A percentile compares a stretch with the other conserved stretches of the same genome.
phyloP scores from a whole-genome alignment of 2,888 invertebrate species.

The Timema podura region DNA sequence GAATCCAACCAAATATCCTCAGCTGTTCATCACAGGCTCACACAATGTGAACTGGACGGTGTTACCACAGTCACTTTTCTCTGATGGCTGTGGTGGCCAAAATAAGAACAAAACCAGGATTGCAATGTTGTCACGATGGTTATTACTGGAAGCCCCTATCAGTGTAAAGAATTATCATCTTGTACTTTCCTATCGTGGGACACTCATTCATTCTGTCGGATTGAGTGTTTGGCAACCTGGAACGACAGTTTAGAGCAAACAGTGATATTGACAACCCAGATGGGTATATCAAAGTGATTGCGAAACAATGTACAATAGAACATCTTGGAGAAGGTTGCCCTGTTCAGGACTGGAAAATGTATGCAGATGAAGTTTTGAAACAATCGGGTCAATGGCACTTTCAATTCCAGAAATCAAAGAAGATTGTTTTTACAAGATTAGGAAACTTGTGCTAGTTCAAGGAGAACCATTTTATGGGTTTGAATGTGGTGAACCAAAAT shows the following conservation, averaged over 20 bases:
- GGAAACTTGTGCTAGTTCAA: not conserved
- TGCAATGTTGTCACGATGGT: not conserved
- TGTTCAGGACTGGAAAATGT: not conserved
- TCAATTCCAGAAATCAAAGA: not conserved
- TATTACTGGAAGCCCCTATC: conserved; percentile 6
- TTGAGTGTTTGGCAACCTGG: not conserved
- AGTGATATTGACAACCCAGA: conserved; percentile 2
- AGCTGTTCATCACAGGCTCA: conserved; percentile 2
- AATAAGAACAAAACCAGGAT: not conserved
- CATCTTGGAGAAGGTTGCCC: not conserved
- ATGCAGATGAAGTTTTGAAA: not conserved
- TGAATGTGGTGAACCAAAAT: conserved; percentile 3
- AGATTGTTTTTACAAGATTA: not conserved
- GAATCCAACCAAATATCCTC: not conserved
- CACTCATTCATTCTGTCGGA: conserved; percentile 5
- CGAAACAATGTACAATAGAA: not conserved
- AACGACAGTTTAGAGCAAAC: not conserved
- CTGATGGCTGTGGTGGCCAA: conserved; percentile 4
- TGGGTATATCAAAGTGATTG: not conserved
- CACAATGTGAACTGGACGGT: not conserved
- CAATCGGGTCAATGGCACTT: not conserved
- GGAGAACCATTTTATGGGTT: not conserved
- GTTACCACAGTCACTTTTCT: conserved; percentile 10
- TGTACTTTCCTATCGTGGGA: not conserved
- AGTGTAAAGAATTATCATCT: conserved; percentile 3